Evolutionary conservation across 2,113 vertebrate genomes (phyloP), one percentile per base, ranked within the genome.

Genomic region (Anolis sagrei): DNA sequence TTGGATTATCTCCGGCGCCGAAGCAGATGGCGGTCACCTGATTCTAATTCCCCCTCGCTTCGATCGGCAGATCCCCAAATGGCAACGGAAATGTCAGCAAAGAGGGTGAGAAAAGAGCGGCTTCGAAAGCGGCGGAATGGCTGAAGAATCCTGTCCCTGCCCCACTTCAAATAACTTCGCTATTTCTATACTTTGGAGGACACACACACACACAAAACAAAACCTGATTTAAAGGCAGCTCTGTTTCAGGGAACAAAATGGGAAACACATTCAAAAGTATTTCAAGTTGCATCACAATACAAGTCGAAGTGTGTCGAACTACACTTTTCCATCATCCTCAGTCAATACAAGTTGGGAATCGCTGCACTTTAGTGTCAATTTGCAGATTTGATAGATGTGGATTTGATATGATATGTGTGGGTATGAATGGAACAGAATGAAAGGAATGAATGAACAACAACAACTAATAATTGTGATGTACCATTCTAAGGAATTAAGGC

Each of bases 291-390:
- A n/a, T 2, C 2, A 5, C 19, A n/a, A 1, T 2, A 8, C 2
- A 5, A 0, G 1, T n/a, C n/a, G 23, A 25, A 18, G 1, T 29
- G 34, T 21, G 19, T 5, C 7, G 1, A 1, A 36, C 14, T 34
- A 72, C n/a, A 72, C 2, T 3, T 34, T 16, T n/a, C 69, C n/a
- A 72, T 72, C 69, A 18, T 34, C 32, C 69, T 32, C 32, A 34
- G n/a, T 14, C n/a, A 72, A 18, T 8, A 2, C 10, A 4, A n/a
- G 27, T n/a, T 34, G 48, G 44, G 29, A 19, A 32, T 19, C 29
- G 8, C 29, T 23, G 7, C 49, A 21, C 48, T 3, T 3, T 8
- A 32, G 7, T n/a, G n/a, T n/a, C n/a, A n/a, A n/a, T n/a, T n/a
- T n/a, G n/a, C n/a, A n/a, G n/a, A n/a, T n/a, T n/a, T n/a, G n/a